These are phyloP conservation scores for Bostrychus sinensis DNA, from an alignment of 2,113 vertebrate genomes.

Conservation along the genomic window DNA sequence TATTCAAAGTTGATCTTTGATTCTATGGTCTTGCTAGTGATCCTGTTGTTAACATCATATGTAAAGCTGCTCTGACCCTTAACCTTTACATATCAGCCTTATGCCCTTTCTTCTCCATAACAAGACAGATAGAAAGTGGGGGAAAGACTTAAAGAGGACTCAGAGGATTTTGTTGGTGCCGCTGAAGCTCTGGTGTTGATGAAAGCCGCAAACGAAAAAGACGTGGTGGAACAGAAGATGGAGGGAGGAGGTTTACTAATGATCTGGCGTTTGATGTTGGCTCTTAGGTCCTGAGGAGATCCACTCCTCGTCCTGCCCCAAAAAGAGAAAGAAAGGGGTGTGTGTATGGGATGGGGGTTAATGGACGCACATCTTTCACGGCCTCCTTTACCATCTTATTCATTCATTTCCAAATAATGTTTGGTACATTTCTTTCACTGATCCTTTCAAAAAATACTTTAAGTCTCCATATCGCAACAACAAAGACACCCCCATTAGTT, in stretches of 20 bases:
- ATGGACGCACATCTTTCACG: slow-evolving; percentile 32
- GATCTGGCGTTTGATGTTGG: slow-evolving; percentile 70
- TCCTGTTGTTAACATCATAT: slow-evolving; percentile 36
- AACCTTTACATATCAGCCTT: slow-evolving; percentile 32
- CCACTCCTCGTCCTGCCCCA: slow-evolving; percentile 45
- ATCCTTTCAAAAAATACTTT: slow-evolving; percentile 17
- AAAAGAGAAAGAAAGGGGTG: slow-evolving; percentile 27
- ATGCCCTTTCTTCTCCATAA: slow-evolving; percentile 36
- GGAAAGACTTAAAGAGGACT: slow-evolving; percentile 22
- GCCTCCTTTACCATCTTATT: slow-evolving; percentile 28
- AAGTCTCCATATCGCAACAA: slow-evolving; percentile 49
- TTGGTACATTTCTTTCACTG: slow-evolving; percentile 21
- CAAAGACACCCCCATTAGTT: slow-evolving; percentile 48
- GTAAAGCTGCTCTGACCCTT: slow-evolving; percentile 40
- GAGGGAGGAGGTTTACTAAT: slow-evolving; percentile 63
- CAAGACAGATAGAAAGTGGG: slow-evolving; percentile 24
- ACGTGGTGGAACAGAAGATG: slow-evolving; percentile 11
- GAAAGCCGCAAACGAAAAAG: slow-evolving; percentile 35
- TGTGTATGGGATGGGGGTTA: slow-evolving; percentile 11
- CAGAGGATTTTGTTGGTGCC: slow-evolving; percentile 42
- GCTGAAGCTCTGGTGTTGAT: slow-evolving; percentile 46
- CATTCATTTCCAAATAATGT: slow-evolving; percentile 34
- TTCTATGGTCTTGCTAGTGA: not conserved
- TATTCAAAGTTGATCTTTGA: not conserved
- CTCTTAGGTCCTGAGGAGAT: slow-evolving; percentile 66